Evolutionary conservation across 2,888 invertebrate genomes (phyloP).

Genomic region (Hololepta plana): DNA sequence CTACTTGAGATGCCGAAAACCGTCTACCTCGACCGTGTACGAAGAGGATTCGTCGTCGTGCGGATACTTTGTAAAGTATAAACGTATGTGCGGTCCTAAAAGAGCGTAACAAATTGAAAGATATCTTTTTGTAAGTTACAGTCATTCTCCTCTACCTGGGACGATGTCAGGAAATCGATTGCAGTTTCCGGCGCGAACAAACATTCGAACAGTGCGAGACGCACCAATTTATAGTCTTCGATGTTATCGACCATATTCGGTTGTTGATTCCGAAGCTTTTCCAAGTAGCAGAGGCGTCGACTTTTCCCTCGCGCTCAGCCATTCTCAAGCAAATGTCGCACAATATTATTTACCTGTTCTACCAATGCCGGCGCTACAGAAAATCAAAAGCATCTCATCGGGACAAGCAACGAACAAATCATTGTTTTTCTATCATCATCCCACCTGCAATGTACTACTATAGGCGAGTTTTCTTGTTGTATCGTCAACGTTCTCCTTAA

Average conservation of each 20-base stretch:
- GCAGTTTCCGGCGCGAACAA: constrained; percentile 22
- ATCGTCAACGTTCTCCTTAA: constrained; percentile 20
- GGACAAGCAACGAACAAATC: too few species aligned
- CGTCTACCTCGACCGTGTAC: too few species aligned
- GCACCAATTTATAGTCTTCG: constrained; percentile 30
- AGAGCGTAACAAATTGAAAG: too few species aligned
- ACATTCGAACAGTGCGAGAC: constrained; percentile 27
- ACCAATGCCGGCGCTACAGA: constrained; percentile 37
- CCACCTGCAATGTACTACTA: constrained; percentile 34
- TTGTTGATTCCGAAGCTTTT: constrained; percentile 20
- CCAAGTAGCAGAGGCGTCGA: constrained; percentile 19
- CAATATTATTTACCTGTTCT: constrained; percentile 40
- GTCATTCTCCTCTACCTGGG: too few species aligned
- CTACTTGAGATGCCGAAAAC: too few species aligned
- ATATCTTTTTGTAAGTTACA: too few species aligned
- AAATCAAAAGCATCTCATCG: too few species aligned
- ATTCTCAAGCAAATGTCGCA: constrained; percentile 34
- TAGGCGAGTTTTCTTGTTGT: constrained; percentile 22
- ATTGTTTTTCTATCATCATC: not conserved
- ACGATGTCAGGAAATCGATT: too few species aligned
- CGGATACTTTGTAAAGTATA: too few species aligned
- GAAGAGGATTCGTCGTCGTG: too few species aligned
- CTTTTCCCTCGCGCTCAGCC: constrained; percentile 23
- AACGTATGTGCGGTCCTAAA: too few species aligned
- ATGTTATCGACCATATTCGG: constrained; percentile 25